Evolutionary conservation across 2,113 vertebrate genomes (phyloP), one percentile per base, ranked within the genome.

Genomic region (Setophaga kirtlandii): DNA sequence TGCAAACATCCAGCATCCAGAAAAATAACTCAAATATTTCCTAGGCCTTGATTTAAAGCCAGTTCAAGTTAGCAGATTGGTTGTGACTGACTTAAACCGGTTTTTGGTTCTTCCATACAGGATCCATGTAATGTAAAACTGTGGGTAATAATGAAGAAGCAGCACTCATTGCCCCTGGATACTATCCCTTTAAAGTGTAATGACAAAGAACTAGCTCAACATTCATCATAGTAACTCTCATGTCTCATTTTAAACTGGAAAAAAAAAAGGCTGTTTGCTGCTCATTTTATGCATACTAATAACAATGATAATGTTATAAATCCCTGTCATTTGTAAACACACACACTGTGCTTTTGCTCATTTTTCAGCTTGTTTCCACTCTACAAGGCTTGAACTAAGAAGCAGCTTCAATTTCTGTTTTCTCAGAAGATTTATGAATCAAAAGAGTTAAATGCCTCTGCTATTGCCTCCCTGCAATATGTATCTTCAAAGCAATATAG

Each of bases 311-410:
- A 90, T 35, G 41, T 62, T 95, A 92, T 64, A 96, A 95, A 97
- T 96, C 84, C 88, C 94, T 95, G 31, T 95, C 90, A 92, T 94
- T 95, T 97, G 94, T 97, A 97, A 98, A 98, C 92, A 96, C 95
- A 92, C 56, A 95, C 90, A 96, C 97, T 98, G 98, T 98, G 98
- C 98, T 98, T 98, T 97, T 98, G 88, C 78, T 97, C 96, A 92
- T 94, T 95, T 60, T 95, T 93, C 96, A 94, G 42, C 79, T 97
- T 94, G 53, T 97, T 96, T 93, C 94, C 87, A 95, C 76, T 95
- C 77, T 35, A 94, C 84, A 90, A 94, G 73, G 52, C 90, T 96
- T 96, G 87, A 97, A 97, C 46, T 86, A 96, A 95, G 71, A 96
- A 92, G 60, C 78, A 94, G 85, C 75, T 97, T 97, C 74, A 80